Evolutionary conservation across 2,797 vertebrate genomes (phyloP).

Genomic region (Bradypodion pumilum): DNA sequence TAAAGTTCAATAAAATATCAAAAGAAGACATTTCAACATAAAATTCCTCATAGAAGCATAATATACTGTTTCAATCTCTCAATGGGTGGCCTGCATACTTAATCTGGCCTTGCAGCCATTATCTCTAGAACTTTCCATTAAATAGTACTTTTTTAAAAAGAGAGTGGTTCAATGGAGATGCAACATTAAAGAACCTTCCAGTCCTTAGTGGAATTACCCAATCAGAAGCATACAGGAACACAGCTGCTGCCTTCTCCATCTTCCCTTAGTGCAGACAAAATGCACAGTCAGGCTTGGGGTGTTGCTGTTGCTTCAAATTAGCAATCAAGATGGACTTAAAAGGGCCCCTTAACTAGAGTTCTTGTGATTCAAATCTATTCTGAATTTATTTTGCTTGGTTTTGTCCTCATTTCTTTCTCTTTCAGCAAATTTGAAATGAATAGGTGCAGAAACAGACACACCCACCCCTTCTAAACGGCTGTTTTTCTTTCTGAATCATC

Average conservation of each 20-base stretch:
- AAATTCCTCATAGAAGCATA: slow-evolving; percentile 58
- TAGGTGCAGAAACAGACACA: slow-evolving; percentile 66
- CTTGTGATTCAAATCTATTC: not conserved
- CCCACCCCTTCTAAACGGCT: slow-evolving; percentile 61
- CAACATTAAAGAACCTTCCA: not conserved
- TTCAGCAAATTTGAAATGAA: slow-evolving; percentile 66
- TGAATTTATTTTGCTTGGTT: slow-evolving; percentile 47
- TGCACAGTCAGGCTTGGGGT: no score
- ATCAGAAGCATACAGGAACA: not conserved
- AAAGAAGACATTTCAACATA: slow-evolving; percentile 56
- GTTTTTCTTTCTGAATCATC: slow-evolving; percentile 68
- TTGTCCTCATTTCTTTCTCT: slow-evolving; percentile 47
- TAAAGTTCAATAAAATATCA: slow-evolving; percentile 50
- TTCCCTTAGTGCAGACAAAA: not conserved
- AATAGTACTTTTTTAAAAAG: slow-evolving; percentile 37
- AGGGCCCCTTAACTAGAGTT: not conserved
- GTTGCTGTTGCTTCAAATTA: no score
- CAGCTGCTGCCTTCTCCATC: not conserved
- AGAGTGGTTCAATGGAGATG: not conserved
- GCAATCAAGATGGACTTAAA: slow-evolving; percentile 1
- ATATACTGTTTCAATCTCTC: slow-evolving; percentile 49
- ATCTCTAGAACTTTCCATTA: slow-evolving; percentile 52
- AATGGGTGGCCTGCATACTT: slow-evolving; percentile 63
- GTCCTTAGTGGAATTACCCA: not conserved
- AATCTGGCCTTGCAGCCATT: slow-evolving; percentile 63